Conservation (phyloP, 1,140 invertebrate species). For the Neotoxoptera formosana region DNA sequence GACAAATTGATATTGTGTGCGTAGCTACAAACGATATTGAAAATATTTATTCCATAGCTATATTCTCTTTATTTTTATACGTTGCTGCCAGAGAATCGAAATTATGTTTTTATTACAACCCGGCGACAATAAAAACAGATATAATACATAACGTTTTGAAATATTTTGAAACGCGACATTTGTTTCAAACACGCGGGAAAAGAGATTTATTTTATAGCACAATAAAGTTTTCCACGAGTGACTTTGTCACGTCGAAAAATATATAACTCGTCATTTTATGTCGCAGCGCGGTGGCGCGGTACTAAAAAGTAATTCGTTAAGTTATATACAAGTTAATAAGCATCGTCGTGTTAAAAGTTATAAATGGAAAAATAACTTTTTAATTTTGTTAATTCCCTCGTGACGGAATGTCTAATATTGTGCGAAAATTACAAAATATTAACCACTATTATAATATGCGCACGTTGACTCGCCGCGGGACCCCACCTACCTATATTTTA, state of each 20-base stretch:
- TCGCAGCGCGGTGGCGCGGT: not conserved
- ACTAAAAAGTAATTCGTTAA: not conserved
- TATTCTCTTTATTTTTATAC: not conserved
- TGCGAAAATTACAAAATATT: not conserved
- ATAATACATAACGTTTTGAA: not conserved
- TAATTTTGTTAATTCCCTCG: not conserved
- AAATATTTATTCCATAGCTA: not conserved
- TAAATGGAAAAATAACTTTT: conserved; percentile 12
- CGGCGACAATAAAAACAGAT: not conserved
- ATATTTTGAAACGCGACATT: not conserved
- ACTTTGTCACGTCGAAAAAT: conserved; percentile 4
- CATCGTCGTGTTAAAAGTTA: not conserved
- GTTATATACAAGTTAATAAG: conserved; percentile 12
- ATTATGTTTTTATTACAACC: not conserved
- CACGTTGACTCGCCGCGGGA: not conserved
- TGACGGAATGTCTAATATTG: not conserved
- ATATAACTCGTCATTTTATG: not conserved
- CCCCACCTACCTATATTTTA: not conserved
- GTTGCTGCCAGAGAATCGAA: not conserved
- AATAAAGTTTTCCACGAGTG: not conserved
- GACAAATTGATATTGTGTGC: not conserved
- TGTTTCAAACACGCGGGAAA: not conserved
- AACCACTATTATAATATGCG: not conserved
- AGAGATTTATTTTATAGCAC: conserved; percentile 11
- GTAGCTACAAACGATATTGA: not conserved